Evolutionary conservation across 2,888 invertebrate genomes (phyloP).

Genomic region (Sphaerophoria rueppellii): DNA sequence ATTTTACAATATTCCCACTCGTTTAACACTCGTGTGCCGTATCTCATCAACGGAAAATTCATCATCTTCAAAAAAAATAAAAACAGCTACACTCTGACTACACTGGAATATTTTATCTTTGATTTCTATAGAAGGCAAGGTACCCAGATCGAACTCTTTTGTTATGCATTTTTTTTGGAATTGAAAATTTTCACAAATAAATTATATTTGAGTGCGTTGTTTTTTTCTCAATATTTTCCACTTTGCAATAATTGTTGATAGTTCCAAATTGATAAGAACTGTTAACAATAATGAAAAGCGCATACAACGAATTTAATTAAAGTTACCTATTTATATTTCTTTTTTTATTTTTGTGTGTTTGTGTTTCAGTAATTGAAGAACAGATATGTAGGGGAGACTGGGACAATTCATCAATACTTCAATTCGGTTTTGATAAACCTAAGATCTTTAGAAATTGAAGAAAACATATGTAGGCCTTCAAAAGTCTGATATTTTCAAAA

Average conservation of each 20-base stretch:
- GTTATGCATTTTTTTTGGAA: too few species aligned
- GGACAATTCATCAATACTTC: not conserved
- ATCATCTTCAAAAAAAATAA: constrained; percentile 11
- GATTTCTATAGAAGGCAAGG: not conserved
- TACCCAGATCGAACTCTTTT: too few species aligned
- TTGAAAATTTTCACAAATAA: constrained; percentile 52
- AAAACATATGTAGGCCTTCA: too few species aligned
- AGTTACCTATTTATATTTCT: constrained; percentile 1
- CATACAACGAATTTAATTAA: constrained; percentile 49
- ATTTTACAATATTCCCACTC: constrained; percentile 28
- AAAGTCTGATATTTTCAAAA: too few species aligned
- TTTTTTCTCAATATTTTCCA: too few species aligned
- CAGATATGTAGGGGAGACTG: not conserved
- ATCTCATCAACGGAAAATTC: constrained; percentile 33
- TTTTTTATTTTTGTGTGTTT: constrained; percentile 23
- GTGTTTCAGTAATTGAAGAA: constrained; percentile 29
- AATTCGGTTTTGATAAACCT: too few species aligned
- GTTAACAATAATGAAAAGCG: constrained; percentile 56
- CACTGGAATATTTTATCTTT: not conserved
- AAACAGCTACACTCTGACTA: not conserved
- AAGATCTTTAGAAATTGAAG: too few species aligned
- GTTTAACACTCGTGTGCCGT: constrained; percentile 20
- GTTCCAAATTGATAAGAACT: constrained; percentile 21
- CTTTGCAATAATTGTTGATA: too few species aligned
- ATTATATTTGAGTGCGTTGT: constrained; percentile 34